Conservation (phyloP, 2,113 vertebrate genomes). For the Entomyzon cyanotis region DNA sequence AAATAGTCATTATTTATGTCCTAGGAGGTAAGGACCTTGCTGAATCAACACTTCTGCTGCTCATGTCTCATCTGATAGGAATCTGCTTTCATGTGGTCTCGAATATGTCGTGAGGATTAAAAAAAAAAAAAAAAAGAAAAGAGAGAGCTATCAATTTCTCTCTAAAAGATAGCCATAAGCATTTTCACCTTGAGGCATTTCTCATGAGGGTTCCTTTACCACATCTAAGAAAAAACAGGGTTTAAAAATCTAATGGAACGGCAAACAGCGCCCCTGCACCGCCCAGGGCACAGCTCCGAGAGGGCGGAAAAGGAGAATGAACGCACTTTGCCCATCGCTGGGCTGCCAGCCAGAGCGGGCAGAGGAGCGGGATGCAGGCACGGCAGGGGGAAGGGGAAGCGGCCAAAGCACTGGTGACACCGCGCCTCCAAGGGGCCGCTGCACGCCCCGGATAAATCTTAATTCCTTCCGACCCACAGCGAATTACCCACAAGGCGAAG, state of each 20-base stretch:
- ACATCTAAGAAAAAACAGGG: not conserved
- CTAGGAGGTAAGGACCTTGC: not conserved
- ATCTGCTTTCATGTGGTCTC: not conserved
- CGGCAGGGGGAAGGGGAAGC: rapidly evolving
- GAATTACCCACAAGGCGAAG: not conserved
- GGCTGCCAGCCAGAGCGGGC: rapidly evolving
- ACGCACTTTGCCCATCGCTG: not conserved
- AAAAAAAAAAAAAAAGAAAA: too few relatives aligned
- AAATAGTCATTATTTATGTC: not conserved
- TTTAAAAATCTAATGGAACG: not conserved
- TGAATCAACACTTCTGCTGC: not conserved
- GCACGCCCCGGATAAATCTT: rapidly evolving
- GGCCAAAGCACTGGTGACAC: rapidly evolving
- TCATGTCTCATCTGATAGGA: not conserved
- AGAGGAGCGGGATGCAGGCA: rapidly evolving
- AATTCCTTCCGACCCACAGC: not conserved
- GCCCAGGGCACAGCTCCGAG: not conserved
- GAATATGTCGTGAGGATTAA: rapidly evolving
- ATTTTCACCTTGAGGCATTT: not conserved
- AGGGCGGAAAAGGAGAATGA: not conserved
- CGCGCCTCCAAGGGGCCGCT: rapidly evolving
- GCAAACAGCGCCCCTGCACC: not conserved
- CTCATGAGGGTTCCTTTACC: not conserved
- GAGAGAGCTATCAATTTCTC: not conserved
- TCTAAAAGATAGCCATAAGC: not conserved